phyloP scores from a whole-genome alignment of 1,140 invertebrate genomes.

The Oryzaephilus surinamensis region DNA sequence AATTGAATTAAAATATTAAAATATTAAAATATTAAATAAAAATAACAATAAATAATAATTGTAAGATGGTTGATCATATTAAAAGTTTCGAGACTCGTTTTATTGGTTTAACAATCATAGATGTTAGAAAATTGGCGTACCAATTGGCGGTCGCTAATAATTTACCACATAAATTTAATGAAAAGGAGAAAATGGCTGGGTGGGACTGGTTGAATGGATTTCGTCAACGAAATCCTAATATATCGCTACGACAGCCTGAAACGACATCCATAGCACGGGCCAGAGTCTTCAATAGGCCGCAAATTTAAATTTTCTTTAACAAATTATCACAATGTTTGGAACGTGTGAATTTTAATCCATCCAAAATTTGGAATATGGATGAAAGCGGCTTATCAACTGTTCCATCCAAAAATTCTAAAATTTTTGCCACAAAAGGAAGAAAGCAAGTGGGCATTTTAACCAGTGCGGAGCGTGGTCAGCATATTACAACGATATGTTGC shows the following conservation, averaged over 20 bases:
- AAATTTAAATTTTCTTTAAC: slow-evolving; percentile 29
- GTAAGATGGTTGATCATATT: slow-evolving; percentile 9
- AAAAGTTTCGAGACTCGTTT: slow-evolving; percentile 14
- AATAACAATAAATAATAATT: too few relatives aligned
- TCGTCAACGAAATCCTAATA: slow-evolving; percentile 13
- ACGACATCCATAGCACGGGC: slow-evolving; percentile 29
- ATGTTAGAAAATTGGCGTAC: slow-evolving; percentile 14
- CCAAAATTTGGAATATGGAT: slow-evolving; percentile 24
- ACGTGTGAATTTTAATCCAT: slow-evolving; percentile 21
- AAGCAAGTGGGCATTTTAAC: slow-evolving; percentile 37
- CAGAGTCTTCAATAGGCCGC: slow-evolving; percentile 27
- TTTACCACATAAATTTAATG: slow-evolving; percentile 9
- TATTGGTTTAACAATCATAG: slow-evolving; percentile 7
- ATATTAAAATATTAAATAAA: too few relatives aligned
- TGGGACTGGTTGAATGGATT: slow-evolving; percentile 18
- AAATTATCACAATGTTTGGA: slow-evolving; percentile 22
- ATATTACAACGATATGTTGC: slow-evolving; percentile 34
- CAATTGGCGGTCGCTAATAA: slow-evolving; percentile 17
- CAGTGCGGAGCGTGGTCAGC: slow-evolving; percentile 38
- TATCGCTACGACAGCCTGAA: slow-evolving; percentile 21
- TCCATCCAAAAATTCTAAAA: slow-evolving; percentile 34
- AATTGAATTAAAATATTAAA: too few relatives aligned
- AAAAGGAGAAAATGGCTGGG: slow-evolving; percentile 7
- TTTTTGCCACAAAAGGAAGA: slow-evolving; percentile 35
- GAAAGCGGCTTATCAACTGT: slow-evolving; percentile 21